Percentiles rank a stretch among this genome's conserved stretches.
Conservation (phyloP, 1,140 invertebrate species). For the Eueides isabella region DNA sequence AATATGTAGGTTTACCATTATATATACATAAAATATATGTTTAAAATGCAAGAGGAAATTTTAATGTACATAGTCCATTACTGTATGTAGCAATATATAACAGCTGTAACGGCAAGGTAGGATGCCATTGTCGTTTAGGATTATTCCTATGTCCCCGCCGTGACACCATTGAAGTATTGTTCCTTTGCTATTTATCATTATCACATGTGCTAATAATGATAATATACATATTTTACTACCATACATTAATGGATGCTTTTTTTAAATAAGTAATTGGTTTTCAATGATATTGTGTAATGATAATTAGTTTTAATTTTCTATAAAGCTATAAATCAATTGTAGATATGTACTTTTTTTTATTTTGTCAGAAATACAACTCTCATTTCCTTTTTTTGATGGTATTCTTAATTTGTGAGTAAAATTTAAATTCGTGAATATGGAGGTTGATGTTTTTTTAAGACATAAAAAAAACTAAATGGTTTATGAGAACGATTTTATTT, state of each 20-base stretch:
- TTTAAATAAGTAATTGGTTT: background rate
- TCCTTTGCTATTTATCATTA: conserved; percentile 8
- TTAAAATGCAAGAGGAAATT: background rate
- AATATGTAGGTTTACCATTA: background rate
- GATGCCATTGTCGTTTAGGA: conserved; percentile 3
- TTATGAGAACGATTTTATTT: too few relatives aligned
- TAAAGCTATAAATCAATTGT: too few relatives aligned
- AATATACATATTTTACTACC: background rate
- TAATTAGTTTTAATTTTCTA: too few relatives aligned
- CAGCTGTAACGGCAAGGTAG: conserved; percentile 2
- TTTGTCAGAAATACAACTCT: too few relatives aligned
- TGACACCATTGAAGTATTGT: conserved; percentile 18
- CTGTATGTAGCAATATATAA: background rate
- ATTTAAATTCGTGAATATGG: too few relatives aligned
- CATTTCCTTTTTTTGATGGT: too few relatives aligned
- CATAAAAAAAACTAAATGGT: too few relatives aligned
- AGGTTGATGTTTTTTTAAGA: too few relatives aligned
- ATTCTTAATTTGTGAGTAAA: too few relatives aligned
- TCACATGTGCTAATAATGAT: background rate
- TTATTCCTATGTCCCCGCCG: conserved; percentile 24
- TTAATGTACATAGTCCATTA: background rate
- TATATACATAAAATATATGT: too few relatives aligned
- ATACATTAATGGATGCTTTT: background rate
- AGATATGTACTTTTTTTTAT: too few relatives aligned
- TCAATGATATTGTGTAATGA: too few relatives aligned